phyloP scores from a whole-genome alignment of 2,113 vertebrate genomes.

The Sturnus vulgaris region DNA sequence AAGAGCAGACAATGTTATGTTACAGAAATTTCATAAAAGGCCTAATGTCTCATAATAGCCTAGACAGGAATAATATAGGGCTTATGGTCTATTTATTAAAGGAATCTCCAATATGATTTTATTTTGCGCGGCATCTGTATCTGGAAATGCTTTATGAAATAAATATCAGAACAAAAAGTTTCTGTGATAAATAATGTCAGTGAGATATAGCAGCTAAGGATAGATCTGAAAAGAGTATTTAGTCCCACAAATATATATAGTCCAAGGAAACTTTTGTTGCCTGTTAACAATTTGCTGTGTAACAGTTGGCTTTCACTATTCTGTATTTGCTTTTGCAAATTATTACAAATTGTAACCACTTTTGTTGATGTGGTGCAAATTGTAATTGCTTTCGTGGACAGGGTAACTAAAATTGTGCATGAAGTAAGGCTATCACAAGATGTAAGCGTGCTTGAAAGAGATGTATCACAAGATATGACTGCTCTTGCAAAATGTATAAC shows the following conservation, averaged over 20 bases:
- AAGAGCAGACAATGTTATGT: neutral
- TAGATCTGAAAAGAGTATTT: neutral
- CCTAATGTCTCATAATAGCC: neutral
- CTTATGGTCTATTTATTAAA: neutral
- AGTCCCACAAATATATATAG: neutral
- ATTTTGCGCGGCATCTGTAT: neutral
- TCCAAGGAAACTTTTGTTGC: neutral
- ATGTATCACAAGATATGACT: neutral
- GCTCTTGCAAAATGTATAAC: neutral
- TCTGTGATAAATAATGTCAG: neutral
- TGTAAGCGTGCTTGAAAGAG: neutral
- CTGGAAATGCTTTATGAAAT: neutral
- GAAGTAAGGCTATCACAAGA: neutral
- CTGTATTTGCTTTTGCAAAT: neutral
- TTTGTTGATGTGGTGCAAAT: neutral
- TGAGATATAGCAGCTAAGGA: neutral
- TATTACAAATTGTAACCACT: neutral
- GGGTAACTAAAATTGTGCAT: neutral
- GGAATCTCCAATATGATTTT: neutral
- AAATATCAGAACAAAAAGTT: neutral
- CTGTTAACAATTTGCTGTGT: neutral
- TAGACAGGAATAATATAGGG: neutral
- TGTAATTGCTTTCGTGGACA: neutral
- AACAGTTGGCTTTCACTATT: neutral
- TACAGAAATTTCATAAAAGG: neutral